phyloP scores from a whole-genome alignment of 2,797 vertebrate species.

The Fundulus diaphanus region DNA sequence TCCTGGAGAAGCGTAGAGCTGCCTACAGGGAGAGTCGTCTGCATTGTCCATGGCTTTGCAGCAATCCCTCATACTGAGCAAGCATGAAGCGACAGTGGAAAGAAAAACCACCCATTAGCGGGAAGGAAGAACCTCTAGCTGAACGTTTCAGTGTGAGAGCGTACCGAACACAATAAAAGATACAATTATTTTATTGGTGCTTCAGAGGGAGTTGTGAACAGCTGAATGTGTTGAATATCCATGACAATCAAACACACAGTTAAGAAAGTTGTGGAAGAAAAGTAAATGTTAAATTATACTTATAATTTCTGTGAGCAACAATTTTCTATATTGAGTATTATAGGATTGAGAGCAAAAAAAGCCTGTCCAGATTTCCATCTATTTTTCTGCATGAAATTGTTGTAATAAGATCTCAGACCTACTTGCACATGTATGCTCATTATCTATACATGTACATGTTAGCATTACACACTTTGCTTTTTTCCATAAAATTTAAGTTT shows the following conservation, averaged over 20 bases:
- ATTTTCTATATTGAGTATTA: background rate
- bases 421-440: background rate
- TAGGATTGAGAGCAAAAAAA: background rate
- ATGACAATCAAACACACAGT: background rate
- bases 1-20: no score
- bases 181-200: background rate
- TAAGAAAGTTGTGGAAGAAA: background rate
- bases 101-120: no score
- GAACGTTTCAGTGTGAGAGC: background rate
- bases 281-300: background rate
- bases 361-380: background rate
- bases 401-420: background rate
- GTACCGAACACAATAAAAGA: background rate
- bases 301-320: background rate
- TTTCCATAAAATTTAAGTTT: background rate
- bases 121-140: no score
- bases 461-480: background rate
- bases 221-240: background rate
- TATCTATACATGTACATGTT: background rate
- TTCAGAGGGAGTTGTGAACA: background rate
- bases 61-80: no score
- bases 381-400: background rate
- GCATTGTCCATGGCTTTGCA: no score
- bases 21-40: no score
- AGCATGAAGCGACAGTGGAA: no score